phyloP scores from a whole-genome alignment of 2,888 invertebrate species.

The Drosophila suboccidentalis region DNA sequence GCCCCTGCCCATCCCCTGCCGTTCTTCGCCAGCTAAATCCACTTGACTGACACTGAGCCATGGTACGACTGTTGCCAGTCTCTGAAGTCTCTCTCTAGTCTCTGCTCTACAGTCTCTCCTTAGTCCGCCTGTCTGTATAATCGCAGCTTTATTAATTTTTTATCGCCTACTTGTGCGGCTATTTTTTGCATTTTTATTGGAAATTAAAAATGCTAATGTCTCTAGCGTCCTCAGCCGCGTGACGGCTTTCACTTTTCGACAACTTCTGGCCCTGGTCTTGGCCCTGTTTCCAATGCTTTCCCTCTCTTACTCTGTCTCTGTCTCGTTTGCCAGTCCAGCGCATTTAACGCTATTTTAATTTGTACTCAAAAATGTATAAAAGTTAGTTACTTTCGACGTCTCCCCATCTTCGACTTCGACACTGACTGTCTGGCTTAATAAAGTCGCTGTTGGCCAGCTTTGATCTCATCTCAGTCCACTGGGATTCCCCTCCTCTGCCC shows the following conservation, averaged over 20 bases:
- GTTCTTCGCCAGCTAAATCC: neutral
- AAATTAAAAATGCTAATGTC: constrained; percentile 80
- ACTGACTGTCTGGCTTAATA: constrained; percentile 58
- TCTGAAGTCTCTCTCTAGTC: constrained; percentile 13
- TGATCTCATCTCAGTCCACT: constrained; percentile 59
- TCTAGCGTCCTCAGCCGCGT: constrained; percentile 30
- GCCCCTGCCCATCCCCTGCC: neutral
- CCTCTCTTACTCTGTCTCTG: neutral
- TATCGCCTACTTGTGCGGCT: constrained; percentile 79
- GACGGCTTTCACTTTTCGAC: constrained; percentile 54
- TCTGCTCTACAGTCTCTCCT: neutral
- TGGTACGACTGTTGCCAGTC: constrained; percentile 21
- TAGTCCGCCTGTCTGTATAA: constrained; percentile 55
- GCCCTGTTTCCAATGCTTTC: neutral
- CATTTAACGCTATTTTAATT: constrained; percentile 77
- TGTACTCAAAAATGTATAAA: constrained; percentile 65
- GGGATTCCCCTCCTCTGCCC: constrained; percentile 11
- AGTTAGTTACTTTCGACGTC: constrained; percentile 42
- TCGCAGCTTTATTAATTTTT: constrained; percentile 81
- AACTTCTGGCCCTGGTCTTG: constrained; percentile 20
- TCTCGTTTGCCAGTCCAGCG: constrained; percentile 11
- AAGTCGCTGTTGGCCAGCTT: constrained; percentile 58
- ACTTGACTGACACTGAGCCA: constrained; percentile 68
- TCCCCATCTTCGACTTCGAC: neutral
- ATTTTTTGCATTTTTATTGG: constrained; percentile 81